Percentiles rank a stretch among this genome's conserved stretches.
Conservation (phyloP, 2,113 vertebrate species). For the Bagarius yarrelli region DNA sequence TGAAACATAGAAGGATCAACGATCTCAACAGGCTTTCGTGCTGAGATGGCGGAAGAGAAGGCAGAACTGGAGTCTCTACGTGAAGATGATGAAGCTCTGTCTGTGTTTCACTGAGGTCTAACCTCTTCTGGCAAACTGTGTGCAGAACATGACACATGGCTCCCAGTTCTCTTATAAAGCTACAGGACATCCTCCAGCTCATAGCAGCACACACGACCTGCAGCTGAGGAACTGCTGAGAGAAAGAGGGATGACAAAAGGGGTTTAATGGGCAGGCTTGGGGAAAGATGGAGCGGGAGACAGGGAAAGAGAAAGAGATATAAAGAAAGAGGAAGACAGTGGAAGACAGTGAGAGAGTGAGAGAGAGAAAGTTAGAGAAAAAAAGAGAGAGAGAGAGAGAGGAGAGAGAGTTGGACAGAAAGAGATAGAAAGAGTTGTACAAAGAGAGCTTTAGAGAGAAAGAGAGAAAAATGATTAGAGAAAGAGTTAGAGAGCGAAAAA, state of each 20-base stretch:
- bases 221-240: constrained; percentile 22
- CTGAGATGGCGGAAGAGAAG: background rate
- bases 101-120: constrained; percentile 12
- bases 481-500: no score
- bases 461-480: no score
- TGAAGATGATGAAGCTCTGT: background rate
- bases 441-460: no score
- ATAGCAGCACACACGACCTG: constrained; percentile 5
- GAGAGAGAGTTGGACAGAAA: background rate
- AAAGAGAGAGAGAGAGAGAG: background rate
- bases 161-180: background rate
- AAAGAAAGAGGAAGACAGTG: no score
- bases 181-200: constrained; percentile 5
- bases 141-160: constrained; percentile 2
- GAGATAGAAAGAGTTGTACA: no score
- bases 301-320: no score
- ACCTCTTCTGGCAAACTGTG: constrained; percentile 4
- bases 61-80: background rate
- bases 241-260: background rate
- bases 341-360: no score
- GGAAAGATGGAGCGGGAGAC: no score
- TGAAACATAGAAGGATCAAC: background rate
- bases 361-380: no score
- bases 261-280: constrained; percentile 1
- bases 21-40: background rate